Conservation (phyloP, 2,113 vertebrate genomes). For the Leucopternis melanops region DNA sequence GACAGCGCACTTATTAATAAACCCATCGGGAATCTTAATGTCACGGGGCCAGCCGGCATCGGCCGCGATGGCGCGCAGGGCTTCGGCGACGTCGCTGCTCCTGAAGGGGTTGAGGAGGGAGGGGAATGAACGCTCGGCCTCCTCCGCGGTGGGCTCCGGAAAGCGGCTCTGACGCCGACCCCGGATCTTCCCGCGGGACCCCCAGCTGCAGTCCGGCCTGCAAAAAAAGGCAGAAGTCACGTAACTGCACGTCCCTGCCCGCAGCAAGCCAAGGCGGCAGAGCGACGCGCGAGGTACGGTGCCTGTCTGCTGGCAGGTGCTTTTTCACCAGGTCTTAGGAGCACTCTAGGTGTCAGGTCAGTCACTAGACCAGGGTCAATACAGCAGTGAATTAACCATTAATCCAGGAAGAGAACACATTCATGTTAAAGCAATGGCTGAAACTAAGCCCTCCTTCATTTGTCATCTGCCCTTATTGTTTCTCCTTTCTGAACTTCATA, state of each 20-base stretch:
- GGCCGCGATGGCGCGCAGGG: neutral
- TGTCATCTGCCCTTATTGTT: neutral
- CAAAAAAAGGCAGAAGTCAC: neutral
- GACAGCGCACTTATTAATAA: neutral
- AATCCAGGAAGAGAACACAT: neutral
- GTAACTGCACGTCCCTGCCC: accelerated
- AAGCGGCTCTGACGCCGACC: accelerated
- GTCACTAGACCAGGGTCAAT: neutral
- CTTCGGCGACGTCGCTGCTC: neutral
- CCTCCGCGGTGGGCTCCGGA: accelerated
- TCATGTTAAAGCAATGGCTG: neutral
- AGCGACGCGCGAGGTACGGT: accelerated
- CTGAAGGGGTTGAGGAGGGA: neutral
- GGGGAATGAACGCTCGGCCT: neutral
- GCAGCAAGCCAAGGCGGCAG: too few relatives aligned
- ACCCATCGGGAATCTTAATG: neutral
- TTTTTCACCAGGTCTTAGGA: neutral
- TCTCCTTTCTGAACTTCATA: neutral
- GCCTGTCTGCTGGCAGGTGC: too few relatives aligned
- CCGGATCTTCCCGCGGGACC: neutral
- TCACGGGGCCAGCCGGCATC: accelerated
- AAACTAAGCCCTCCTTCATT: neutral
- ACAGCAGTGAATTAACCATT: neutral
- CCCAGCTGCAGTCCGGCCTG: neutral
- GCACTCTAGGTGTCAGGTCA: neutral